Evolutionary conservation across 2,888 invertebrate species (phyloP).

Genomic region (Cephus rjabovi): DNA sequence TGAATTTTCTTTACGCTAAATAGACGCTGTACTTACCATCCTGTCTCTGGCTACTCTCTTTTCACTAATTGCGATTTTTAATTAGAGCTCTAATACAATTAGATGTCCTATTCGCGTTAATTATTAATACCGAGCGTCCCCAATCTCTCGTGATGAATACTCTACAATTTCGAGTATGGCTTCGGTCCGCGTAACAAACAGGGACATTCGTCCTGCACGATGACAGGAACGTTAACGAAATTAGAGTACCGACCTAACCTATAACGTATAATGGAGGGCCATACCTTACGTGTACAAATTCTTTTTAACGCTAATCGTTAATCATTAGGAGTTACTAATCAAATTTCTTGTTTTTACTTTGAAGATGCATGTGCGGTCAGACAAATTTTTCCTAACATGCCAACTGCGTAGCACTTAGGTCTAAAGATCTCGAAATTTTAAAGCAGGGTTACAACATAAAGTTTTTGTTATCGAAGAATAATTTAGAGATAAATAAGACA

Average conservation of each 20-base stretch:
- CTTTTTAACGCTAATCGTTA: not conserved
- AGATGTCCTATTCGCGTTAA: slow-evolving; percentile 38
- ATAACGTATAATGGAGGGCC: not conserved
- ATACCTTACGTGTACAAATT: not conserved
- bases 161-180: slow-evolving; percentile 28
- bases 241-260: not conserved
- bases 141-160: slow-evolving; percentile 37
- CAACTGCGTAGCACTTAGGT: not conserved
- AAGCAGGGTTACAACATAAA: not conserved
- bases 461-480: not conserved
- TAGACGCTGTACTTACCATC: slow-evolving; percentile 9
- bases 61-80: slow-evolving; percentile 51
- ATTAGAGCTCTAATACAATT: slow-evolving; percentile 50
- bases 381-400: not conserved
- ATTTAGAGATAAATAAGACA: not conserved
- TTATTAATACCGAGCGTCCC: slow-evolving; percentile 38
- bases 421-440: not conserved
- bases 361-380: not conserved
- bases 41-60: not conserved
- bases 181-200: not conserved
- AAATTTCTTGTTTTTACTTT: not conserved
- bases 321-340: not conserved
- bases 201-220: slow-evolving; percentile 2
- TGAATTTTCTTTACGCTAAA: slow-evolving; percentile 45
- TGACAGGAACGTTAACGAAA: slow-evolving; percentile 3